These are phyloP conservation scores for Lucinisca nassula DNA, from an alignment of 2,888 invertebrate species.

Conservation along the genomic window DNA sequence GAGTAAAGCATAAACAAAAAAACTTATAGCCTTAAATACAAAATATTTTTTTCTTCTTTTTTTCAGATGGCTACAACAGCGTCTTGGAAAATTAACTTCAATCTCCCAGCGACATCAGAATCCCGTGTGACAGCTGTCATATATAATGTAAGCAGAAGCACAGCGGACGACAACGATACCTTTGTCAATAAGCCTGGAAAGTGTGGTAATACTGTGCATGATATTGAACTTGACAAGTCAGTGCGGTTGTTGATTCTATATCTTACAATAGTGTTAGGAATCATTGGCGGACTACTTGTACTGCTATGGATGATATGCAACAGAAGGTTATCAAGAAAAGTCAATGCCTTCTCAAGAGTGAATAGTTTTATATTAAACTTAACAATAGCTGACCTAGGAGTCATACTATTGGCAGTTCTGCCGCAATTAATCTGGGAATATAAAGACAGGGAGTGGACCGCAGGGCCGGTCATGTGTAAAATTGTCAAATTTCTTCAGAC, in stretches of 20 bases:
- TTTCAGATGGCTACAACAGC: background rate
- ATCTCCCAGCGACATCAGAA: background rate
- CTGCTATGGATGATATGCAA: conserved; percentile 85
- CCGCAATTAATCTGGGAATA: conserved; percentile 87
- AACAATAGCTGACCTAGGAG: conserved; percentile 85
- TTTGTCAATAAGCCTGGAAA: background rate
- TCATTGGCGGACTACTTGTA: conserved; percentile 83
- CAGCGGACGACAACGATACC: background rate
- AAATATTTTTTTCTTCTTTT: background rate
- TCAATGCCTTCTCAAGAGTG: conserved; percentile 84
- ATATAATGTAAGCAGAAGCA: background rate
- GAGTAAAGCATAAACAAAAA: too few relatives aligned
- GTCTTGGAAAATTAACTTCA: background rate
- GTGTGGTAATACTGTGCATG: conserved; percentile 76
- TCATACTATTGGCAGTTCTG: conserved; percentile 84
- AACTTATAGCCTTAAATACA: too few relatives aligned
- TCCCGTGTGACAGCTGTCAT: background rate
- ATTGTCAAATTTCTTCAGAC: conserved; percentile 87
- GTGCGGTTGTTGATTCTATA: conserved; percentile 80
- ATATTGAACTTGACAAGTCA: conserved; percentile 79
- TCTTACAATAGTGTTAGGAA: conserved; percentile 80
- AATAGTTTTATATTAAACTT: conserved; percentile 87
- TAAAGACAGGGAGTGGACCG: conserved; percentile 84
- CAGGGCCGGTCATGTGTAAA: conserved; percentile 86
- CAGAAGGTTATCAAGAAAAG: conserved; percentile 78